A percentile compares a stretch with the other conserved stretches of the same genome.
Evolutionary conservation across 2,113 vertebrate species (phyloP).

Genomic region (Hyla sarda): DNA sequence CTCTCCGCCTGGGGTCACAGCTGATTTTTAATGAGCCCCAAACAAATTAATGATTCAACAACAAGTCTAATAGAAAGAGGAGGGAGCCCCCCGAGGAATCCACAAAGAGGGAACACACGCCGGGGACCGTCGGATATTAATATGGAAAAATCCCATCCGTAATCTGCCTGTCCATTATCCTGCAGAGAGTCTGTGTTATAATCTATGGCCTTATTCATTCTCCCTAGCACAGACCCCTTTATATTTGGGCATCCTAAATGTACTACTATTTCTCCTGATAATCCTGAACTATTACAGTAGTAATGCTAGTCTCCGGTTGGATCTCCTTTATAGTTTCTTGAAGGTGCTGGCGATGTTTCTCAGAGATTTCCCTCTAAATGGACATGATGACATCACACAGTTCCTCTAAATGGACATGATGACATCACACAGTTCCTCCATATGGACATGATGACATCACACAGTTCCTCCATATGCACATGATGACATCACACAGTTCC

Average conservation of each 20-base stretch:
- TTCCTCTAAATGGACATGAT: too few species aligned
- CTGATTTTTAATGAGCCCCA: slow-evolving; percentile 54
- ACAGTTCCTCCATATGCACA: too few species aligned
- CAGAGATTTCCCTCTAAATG: too few species aligned
- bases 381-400: too few species aligned
- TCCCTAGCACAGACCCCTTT: not conserved
- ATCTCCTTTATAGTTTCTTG: too few species aligned
- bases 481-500: too few species aligned
- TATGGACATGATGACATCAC: too few species aligned
- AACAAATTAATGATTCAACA: slow-evolving; percentile 57
- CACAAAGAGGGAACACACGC: slow-evolving; percentile 12
- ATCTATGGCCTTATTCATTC: not conserved
- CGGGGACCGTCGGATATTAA: not conserved
- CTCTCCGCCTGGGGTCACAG: slow-evolving; percentile 38
- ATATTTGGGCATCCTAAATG: not conserved
- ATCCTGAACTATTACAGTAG: too few species aligned
- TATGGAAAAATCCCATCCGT: not conserved
- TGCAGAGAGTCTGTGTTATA: not conserved
- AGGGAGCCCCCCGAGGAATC: not conserved
- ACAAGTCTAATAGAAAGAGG: slow-evolving; percentile 33
- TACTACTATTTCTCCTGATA: too few species aligned
- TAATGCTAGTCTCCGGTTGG: too few species aligned
- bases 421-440: too few species aligned
- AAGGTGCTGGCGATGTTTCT: too few species aligned
- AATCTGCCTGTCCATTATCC: not conserved